phyloP scores from a whole-genome alignment of 2,888 invertebrate species.

The Drosophila kuntzei region DNA sequence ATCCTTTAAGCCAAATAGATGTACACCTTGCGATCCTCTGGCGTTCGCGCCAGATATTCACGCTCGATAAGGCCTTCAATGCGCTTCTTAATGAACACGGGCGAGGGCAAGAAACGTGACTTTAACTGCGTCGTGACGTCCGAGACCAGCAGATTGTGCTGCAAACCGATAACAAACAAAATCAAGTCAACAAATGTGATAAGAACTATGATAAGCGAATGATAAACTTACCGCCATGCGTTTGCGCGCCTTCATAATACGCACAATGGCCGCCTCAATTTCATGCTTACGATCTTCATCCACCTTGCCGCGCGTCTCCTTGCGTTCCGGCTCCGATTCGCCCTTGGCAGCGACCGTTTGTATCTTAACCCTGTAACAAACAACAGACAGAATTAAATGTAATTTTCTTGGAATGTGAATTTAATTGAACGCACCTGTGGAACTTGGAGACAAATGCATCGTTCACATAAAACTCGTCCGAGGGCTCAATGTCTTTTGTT shows the following conservation, averaged over 20 bases:
- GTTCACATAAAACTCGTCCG: slow-evolving; percentile 97
- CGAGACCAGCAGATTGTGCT: slow-evolving; percentile 97
- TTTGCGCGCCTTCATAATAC: slow-evolving; percentile 99
- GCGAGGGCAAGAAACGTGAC: slow-evolving; percentile 98
- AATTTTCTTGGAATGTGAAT: background rate
- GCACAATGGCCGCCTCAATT: slow-evolving; percentile 99
- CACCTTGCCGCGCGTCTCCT: slow-evolving; percentile 98
- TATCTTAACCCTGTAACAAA: slow-evolving; percentile 91
- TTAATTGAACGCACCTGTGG: slow-evolving; percentile 89
- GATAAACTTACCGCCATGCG: slow-evolving; percentile 90
- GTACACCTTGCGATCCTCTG: slow-evolving; percentile 98
- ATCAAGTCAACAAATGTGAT: background rate
- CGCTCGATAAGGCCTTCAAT: slow-evolving; percentile 99
- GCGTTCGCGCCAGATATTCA: slow-evolving; percentile 98
- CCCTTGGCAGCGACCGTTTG: slow-evolving; percentile 97
- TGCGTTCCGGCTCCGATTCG: slow-evolving; percentile 99
- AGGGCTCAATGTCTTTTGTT: slow-evolving; percentile 98
- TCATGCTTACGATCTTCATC: slow-evolving; percentile 99
- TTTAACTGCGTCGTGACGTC: slow-evolving; percentile 99
- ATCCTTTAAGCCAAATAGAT: slow-evolving; percentile 94
- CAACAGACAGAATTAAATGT: background rate
- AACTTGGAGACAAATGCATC: slow-evolving; percentile 99
- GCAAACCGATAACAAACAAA: slow-evolving; percentile 41
- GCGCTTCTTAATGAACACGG: slow-evolving; percentile 99
- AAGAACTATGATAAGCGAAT: background rate